These are phyloP conservation scores for Setipinna tenuifilis DNA, from an alignment of 2,797 vertebrate species.

Conservation along the genomic window DNA sequence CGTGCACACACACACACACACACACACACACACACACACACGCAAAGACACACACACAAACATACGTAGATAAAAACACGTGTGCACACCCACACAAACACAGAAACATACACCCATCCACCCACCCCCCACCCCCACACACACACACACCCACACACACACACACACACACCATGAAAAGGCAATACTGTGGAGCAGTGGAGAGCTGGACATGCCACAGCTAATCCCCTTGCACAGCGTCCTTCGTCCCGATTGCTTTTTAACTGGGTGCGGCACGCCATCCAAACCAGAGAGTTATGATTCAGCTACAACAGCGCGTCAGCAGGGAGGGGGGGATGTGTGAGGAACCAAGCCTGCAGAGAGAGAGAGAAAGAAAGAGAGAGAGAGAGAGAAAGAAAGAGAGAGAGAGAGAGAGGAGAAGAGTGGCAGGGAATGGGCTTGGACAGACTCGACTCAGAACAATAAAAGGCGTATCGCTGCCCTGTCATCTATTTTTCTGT, in stretches of 20 bases:
- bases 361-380: background rate
- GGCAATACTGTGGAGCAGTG: conserved; percentile 59
- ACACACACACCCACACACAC: background rate
- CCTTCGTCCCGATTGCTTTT: conserved; percentile 47
- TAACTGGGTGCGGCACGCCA: conserved; percentile 52
- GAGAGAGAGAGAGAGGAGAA: conserved; percentile 37
- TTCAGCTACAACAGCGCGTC: conserved; percentile 41
- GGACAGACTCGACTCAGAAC: conserved; percentile 46
- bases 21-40: conserved; percentile 48
- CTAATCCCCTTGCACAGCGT: conserved; percentile 53
- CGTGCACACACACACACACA: conserved; percentile 46
- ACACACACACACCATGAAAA: conserved; percentile 65
- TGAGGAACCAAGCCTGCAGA: background rate
- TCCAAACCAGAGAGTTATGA: conserved; percentile 38
- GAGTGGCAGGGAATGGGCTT: background rate
- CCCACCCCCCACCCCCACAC: background rate
- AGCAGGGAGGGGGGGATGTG: background rate
- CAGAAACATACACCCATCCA: background rate
- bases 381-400: background rate
- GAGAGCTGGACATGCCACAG: conserved; percentile 62
- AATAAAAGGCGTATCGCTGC: conserved; percentile 44
- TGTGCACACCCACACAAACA: too few relatives aligned
- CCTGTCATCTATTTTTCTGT: conserved; percentile 48
- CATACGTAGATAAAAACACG: too few relatives aligned
- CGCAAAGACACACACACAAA: background rate